Percentiles rank a stretch among this genome's conserved stretches.
Evolutionary conservation across 2,113 vertebrate species (phyloP).

Genomic region (Hemicordylus capensis): DNA sequence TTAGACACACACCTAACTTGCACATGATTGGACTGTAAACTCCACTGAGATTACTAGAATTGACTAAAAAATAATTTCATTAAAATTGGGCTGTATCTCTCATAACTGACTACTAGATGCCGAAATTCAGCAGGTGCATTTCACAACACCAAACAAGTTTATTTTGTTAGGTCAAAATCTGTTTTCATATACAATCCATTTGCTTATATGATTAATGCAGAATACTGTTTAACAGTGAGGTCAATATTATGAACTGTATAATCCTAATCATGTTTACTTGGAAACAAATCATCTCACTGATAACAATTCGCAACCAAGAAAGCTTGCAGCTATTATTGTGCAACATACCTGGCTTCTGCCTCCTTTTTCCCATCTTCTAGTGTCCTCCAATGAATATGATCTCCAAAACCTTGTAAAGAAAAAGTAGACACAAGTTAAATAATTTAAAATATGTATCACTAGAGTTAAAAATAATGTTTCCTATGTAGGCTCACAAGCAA

Average conservation of each 20-base stretch:
- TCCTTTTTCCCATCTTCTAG: slow-evolving; percentile 95
- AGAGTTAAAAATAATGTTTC: slow-evolving; percentile 6
- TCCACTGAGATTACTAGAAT: neutral
- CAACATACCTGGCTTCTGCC: slow-evolving; percentile 90
- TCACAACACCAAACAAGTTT: neutral
- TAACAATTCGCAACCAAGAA: neutral
- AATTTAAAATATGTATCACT: slow-evolving; percentile 11
- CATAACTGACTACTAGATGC: neutral
- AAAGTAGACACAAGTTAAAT: slow-evolving; percentile 49
- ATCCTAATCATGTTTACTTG: neutral
- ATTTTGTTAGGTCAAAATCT: neutral
- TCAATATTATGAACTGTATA: neutral
- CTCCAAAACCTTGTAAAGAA: slow-evolving; percentile 89
- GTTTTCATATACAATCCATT: neutral
- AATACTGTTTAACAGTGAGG: neutral
- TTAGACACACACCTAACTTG: neutral
- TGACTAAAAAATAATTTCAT: neutral
- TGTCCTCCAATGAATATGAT: slow-evolving; percentile 95
- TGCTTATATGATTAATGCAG: neutral
- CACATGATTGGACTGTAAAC: neutral
- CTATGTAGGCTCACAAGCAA: neutral
- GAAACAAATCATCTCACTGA: neutral
- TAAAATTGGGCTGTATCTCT: neutral
- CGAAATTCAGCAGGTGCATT: neutral
- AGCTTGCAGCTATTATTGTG: neutral